Base-by-base conservation (phyloP, 1,140 invertebrate species). In the Aradophagus sp. region DNA sequence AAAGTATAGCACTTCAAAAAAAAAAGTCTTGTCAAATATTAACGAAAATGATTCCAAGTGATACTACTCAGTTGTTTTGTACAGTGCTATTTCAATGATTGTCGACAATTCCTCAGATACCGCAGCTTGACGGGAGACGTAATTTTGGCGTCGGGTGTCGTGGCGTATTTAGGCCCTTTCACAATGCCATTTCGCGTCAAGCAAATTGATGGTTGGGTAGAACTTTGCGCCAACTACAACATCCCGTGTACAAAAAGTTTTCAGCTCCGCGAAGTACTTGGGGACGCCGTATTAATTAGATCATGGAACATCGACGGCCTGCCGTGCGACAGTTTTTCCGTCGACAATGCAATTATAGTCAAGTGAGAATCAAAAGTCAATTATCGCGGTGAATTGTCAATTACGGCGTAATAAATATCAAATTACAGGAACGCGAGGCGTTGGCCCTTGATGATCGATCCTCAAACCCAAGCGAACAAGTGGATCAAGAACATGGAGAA, bases 401-500 rank as follows among this genome's bases (percentile, higher is more conserved):
- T 34, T 19, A 2, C 2, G n/a, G n/a, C 11, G 13, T 31, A 17
- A 27, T 15, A 38, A 55, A 61, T 42, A 10, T 50, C 6, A 32
- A 47, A 36, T 31, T 71, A 14, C 41, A 94, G 93, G 79, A 92
- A 93, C 79, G 90, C 95, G 2, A 89, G 93, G 61, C 89, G 95
- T 66, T 95, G 94, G 92, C 93, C 96, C 0, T 79, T 98, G 11
- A 94, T 98, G 91, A 97, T 98, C 74, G 97, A 98, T 86, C 96
- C 96, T 0, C 95, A 98, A 87, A 91, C 90, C 5, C 96, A 97
- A 84, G 96, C 96, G 0, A 97, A 96, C 70, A 93, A 96, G 79
- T 97, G 96, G 96, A 89, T 97, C 3, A 97, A 96, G 86, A 97
- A 96, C 79, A 93, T 95, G 90, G 95, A 97, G 81, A 95, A 94